Conservation (phyloP, 2,797 vertebrate genomes). For the Molossus molossus region DNA sequence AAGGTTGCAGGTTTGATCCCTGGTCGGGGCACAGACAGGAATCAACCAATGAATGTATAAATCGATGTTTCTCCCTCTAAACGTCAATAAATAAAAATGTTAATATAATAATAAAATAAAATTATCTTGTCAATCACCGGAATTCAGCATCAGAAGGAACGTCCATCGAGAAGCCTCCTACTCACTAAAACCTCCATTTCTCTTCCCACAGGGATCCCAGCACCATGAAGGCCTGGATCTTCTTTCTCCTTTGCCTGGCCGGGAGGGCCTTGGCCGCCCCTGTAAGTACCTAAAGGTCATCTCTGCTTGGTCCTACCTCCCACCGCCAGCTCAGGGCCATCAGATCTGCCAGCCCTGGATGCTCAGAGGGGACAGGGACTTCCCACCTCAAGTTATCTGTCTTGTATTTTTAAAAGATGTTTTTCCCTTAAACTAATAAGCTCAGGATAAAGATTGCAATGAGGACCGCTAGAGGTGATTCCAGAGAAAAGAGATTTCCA, state of each 20-base stretch:
- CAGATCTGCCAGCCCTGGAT: not conserved
- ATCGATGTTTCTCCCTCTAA: not conserved
- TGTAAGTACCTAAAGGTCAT: constrained; percentile 90
- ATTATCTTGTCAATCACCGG: not conserved
- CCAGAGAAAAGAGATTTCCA: not conserved
- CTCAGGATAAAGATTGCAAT: constrained; percentile 1
- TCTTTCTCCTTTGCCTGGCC: constrained; percentile 97
- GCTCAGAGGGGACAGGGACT: not conserved
- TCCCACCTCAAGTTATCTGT: not conserved
- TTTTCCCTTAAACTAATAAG: not conserved
- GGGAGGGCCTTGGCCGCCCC: constrained; percentile 95
- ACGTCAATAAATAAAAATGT: not conserved
- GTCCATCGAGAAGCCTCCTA: not conserved
- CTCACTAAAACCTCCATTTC: not conserved
- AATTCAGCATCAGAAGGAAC: not conserved
- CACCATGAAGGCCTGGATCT: constrained; percentile 98
- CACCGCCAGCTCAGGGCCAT: not conserved
- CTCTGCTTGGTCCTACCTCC: not conserved
- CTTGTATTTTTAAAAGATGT: not conserved
- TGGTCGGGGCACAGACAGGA: too few species aligned
- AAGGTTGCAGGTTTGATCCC: too few species aligned
- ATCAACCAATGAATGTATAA: too few species aligned
- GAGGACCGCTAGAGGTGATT: not conserved
- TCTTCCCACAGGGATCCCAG: constrained; percentile 88
- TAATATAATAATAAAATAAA: not conserved